Conservation (phyloP, 2,113 vertebrate genomes). For the Motacilla tschutschensis region DNA sequence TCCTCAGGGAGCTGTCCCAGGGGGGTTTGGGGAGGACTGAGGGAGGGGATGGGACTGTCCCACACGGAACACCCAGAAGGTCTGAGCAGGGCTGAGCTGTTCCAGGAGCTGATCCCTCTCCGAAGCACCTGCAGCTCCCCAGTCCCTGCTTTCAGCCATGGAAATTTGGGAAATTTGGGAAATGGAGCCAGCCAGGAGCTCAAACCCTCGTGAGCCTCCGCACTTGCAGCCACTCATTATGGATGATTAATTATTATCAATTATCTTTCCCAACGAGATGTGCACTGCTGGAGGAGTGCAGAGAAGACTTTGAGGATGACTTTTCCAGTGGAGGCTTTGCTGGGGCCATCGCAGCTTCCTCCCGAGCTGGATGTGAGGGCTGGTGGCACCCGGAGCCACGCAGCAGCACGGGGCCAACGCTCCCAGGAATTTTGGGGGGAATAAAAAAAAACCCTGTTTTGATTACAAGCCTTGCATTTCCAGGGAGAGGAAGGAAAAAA, state of each 20-base stretch:
- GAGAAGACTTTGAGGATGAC: neutral
- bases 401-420: accelerated
- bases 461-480: neutral
- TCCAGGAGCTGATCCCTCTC: neutral
- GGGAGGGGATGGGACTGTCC: neutral
- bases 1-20: neutral
- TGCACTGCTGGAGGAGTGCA: accelerated
- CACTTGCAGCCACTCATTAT: accelerated
- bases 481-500: neutral
- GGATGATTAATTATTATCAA: neutral
- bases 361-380: neutral
- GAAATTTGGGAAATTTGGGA: neutral
- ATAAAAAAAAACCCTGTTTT: neutral
- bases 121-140: accelerated
- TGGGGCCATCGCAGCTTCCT: neutral
- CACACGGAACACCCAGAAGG: accelerated
- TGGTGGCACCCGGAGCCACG: accelerated
- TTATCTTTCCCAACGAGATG: neutral
- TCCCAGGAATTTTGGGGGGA: neutral
- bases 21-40: neutral
- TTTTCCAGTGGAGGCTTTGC: neutral
- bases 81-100: accelerated
- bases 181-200: accelerated
- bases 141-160: neutral
- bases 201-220: neutral